phyloP scores from a whole-genome alignment of 2,113 vertebrate genomes.

The Erythrolamprus reginae region DNA sequence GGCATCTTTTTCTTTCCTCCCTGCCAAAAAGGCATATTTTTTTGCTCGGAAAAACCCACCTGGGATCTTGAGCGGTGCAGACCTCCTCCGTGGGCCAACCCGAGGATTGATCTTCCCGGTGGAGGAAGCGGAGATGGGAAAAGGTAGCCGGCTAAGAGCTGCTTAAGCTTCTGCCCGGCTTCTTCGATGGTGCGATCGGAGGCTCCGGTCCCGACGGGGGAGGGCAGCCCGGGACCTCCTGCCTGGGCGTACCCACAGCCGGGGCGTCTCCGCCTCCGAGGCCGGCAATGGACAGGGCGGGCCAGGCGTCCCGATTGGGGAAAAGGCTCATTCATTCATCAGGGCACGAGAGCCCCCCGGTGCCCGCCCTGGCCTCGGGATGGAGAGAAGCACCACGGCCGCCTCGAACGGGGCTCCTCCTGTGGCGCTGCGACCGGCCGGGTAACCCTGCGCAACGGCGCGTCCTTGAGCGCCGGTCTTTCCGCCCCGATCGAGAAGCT shows the following conservation, averaged over 20 bases:
- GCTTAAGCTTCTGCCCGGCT: background rate
- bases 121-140: background rate
- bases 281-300: background rate
- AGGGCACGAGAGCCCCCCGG: background rate
- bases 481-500: background rate
- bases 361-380: background rate
- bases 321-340: background rate
- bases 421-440: background rate
- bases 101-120: background rate
- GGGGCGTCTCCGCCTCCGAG: background rate
- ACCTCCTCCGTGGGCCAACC: background rate
- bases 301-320: background rate
- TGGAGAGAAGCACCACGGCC: background rate
- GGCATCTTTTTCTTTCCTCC: background rate
- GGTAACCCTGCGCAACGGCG: background rate
- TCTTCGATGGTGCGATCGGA: background rate
- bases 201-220: background rate
- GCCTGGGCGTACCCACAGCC: background rate
- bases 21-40: background rate
- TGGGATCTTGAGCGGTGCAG: background rate
- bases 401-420: background rate
- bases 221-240: background rate
- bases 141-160: background rate
- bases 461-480: background rate
- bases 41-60: too few relatives aligned